Conservation (phyloP, 2,797 vertebrate genomes). For the Rallus crepitans region DNA sequence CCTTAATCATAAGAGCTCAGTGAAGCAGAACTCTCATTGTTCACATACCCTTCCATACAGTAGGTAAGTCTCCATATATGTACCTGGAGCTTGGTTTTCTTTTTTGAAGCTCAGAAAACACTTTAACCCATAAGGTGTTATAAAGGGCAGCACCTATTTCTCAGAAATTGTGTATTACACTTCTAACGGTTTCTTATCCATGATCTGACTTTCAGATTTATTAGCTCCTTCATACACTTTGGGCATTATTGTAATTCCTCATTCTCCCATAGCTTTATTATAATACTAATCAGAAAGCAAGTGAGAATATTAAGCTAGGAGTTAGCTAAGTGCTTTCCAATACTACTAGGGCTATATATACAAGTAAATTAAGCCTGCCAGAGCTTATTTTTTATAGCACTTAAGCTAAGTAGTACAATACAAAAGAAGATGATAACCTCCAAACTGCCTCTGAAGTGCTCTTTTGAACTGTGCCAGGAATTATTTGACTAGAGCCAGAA, state of each 20-base stretch:
- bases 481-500: slow-evolving; percentile 27
- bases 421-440: neutral
- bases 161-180: neutral
- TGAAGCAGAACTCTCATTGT: neutral
- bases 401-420: neutral
- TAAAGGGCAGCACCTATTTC: neutral
- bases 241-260: neutral
- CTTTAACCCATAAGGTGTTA: rapidly evolving
- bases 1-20: neutral
- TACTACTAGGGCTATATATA: neutral
- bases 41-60: neutral
- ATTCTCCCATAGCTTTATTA: neutral
- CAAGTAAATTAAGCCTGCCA: neutral
- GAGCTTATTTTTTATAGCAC: neutral
- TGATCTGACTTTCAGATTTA: neutral
- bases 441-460: neutral
- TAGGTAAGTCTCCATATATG: neutral
- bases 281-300: neutral
- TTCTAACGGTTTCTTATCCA: neutral
- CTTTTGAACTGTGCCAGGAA: slow-evolving; percentile 2
- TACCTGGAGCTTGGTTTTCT: neutral
- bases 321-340: neutral
- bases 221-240: neutral
- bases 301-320: neutral
- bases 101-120: neutral